Percentiles rank a stretch among this genome's conserved stretches.
These are phyloP conservation scores for Sebastiscus albofasciatus DNA, from an alignment of 2,797 vertebrate genomes.

Conservation along the genomic window DNA sequence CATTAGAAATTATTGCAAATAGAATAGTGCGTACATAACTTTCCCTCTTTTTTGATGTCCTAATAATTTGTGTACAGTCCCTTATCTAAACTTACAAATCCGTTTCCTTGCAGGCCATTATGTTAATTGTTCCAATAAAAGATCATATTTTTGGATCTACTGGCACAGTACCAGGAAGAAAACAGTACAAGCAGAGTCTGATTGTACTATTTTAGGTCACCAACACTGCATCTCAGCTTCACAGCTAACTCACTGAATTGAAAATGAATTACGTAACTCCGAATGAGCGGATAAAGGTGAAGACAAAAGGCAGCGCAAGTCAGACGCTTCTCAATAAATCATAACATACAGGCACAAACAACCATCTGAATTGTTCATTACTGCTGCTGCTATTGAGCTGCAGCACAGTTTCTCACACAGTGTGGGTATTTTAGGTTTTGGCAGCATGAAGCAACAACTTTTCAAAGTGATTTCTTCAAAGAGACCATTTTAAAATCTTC, in stretches of 20 bases:
- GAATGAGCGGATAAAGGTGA: constrained; percentile 13
- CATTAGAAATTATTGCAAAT: neutral
- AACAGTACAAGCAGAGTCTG: neutral
- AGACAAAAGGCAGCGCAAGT: constrained; percentile 3
- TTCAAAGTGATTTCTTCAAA: constrained; percentile 34
- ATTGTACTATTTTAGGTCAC: neutral
- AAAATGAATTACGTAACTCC: neutral
- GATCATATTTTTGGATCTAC: neutral
- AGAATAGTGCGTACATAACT: neutral
- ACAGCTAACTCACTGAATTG: neutral
- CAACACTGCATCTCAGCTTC: neutral
- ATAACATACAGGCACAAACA: constrained; percentile 18
- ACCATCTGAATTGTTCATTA: constrained; percentile 20
- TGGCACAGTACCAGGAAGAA: neutral
- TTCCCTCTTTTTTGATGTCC: neutral
- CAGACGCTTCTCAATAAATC: constrained; percentile 27
- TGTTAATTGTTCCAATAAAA: neutral
- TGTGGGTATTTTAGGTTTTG: constrained; percentile 16
- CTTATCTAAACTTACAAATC: neutral
- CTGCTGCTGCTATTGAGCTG: neutral
- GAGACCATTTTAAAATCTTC: constrained; percentile 15
- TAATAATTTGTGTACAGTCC: neutral
- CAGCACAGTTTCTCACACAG: neutral
- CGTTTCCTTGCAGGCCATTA: neutral
- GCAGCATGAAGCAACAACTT: constrained; percentile 30